Base-by-base conservation (phyloP, 2,113 vertebrate genomes). In the Xerus inauris region DNA sequence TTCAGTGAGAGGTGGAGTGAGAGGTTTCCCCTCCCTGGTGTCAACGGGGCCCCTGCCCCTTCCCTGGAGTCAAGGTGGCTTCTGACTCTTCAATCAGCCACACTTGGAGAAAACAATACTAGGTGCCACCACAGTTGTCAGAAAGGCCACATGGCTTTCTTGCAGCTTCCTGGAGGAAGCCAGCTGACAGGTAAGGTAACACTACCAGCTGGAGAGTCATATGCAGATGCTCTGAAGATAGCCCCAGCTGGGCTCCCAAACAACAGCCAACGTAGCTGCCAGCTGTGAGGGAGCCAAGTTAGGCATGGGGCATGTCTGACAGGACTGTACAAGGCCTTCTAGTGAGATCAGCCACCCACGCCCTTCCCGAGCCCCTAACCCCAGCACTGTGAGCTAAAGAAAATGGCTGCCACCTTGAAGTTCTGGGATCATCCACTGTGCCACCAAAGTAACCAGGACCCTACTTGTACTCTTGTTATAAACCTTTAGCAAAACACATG, bases 401-500 rank as follows among this genome's bases (percentile, higher is more conserved):
- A 75, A 62, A 87, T 38, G 14, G 20, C 32, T 59, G 49, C 40
- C 75, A 47, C 9, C 28, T 51, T 72, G 81, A 65, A 62, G 28
- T 65, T 73, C 40, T 7, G 19, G 38, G 22, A 17, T 7, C 80
- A 35, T 47, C 72, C 64, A 42, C 24, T 54, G 16, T 89, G 6
- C 16, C 62, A 5, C 3, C 45, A 0, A 65, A 20, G 26, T 67
- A 69, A 79, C 45, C 38, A 85, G 81, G 64, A 40, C 9, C 62
- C 42, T 49, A 40, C 13, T 87, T 64, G 45, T 12, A 71, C 1
- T 69, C 45, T 95, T 76, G 76, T 35, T 84, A 75, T 84, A 95
- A 96, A 75, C 51, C 35, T 91, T 84, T 87, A 90, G 84, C 49
- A 93, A 89, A 81, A 77, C 45, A 40, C 80, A 1, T 77, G 4